A percentile compares a stretch with the other conserved stretches of the same genome.
Evolutionary conservation across 1,140 invertebrate species (phyloP).

Genomic region (Plectrocnemia conspersa): DNA sequence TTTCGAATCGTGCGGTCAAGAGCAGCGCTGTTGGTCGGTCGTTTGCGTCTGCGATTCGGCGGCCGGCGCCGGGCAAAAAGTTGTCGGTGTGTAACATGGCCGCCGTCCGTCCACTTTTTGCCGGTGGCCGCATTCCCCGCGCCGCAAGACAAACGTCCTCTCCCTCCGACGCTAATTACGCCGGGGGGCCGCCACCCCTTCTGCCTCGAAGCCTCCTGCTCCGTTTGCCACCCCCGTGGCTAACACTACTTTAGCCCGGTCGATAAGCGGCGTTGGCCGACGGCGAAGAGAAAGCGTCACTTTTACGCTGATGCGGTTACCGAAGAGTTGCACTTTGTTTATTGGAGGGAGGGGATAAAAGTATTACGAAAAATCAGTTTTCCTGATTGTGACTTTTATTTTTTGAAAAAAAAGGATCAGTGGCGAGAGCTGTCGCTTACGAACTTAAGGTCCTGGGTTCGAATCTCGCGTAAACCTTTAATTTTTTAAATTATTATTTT

Average conservation of each 20-base stretch:
- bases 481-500: too few relatives aligned
- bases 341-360: too few relatives aligned
- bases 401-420: too few relatives aligned
- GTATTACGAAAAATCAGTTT: too few relatives aligned
- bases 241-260: conserved; percentile 26
- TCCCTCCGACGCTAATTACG: conserved; percentile 40
- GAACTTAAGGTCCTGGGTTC: too few relatives aligned
- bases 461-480: too few relatives aligned
- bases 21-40: neutral
- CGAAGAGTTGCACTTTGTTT: too few relatives aligned
- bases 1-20: too few relatives aligned
- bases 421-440: too few relatives aligned
- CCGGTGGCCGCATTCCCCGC: conserved; percentile 48
- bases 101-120: conserved; percentile 42
- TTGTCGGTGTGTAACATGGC: conserved; percentile 38
- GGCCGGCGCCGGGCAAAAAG: neutral
- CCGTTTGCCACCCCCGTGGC: conserved; percentile 26
- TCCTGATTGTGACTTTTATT: too few relatives aligned
- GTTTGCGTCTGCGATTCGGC: conserved; percentile 6
- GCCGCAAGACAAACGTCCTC: conserved; percentile 46
- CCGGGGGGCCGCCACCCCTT: conserved; percentile 38
- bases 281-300: too few relatives aligned
- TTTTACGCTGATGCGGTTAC: too few relatives aligned
- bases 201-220: conserved; percentile 26
- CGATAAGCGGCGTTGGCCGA: conserved; percentile 12